Evolutionary conservation across 2,888 invertebrate species (phyloP).

Genomic region (Cataglyphis albicans): DNA sequence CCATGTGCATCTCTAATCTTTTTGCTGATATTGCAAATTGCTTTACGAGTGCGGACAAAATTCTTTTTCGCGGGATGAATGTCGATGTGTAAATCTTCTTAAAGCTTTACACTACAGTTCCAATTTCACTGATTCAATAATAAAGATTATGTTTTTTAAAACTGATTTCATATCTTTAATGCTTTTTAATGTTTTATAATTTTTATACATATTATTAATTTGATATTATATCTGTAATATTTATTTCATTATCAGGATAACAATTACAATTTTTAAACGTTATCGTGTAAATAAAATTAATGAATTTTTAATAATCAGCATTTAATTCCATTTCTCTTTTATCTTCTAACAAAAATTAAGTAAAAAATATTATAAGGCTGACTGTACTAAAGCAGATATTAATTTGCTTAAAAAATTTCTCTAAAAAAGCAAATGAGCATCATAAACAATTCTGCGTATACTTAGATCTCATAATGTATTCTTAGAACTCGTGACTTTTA

Average conservation of each 20-base stretch:
- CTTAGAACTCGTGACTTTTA: slow-evolving; percentile 20
- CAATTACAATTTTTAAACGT: neutral
- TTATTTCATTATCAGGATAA: neutral
- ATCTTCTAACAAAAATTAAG: neutral
- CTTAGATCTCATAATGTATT: slow-evolving; percentile 21
- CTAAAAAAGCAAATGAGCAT: neutral
- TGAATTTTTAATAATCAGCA: neutral
- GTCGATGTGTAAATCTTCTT: neutral
- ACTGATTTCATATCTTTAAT: neutral
- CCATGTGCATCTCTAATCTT: neutral
- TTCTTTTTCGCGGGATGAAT: neutral
- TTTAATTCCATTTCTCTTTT: neutral
- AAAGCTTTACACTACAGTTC: neutral
- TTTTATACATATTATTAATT: neutral
- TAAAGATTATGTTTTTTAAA: neutral
- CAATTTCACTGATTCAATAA: neutral
- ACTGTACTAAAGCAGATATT: neutral
- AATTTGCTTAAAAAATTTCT: slow-evolving; percentile 31
- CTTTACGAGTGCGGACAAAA: neutral
- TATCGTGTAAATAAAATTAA: neutral
- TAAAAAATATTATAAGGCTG: neutral
- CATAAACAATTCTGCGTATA: slow-evolving; percentile 23
- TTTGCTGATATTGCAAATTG: neutral
- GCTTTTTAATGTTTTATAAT: neutral
- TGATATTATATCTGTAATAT: too few relatives aligned